These are phyloP conservation scores for Sula dactylatra DNA, from an alignment of 2,113 vertebrate species.

Conservation along the genomic window DNA sequence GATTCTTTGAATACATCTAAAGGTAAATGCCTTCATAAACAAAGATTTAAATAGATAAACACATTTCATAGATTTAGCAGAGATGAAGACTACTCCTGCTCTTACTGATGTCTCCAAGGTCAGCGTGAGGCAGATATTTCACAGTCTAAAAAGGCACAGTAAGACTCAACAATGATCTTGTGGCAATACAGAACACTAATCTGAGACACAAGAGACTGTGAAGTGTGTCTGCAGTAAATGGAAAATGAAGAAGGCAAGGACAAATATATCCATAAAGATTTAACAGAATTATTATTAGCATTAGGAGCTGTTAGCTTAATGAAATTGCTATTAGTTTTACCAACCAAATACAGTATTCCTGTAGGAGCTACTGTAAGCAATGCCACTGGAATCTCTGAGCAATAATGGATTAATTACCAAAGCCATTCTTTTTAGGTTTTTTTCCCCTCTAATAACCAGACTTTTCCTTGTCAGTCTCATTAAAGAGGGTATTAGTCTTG, in stretches of 20 bases:
- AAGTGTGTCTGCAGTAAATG: background rate
- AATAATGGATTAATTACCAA: background rate
- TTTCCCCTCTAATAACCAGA: background rate
- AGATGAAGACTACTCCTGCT: background rate
- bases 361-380: background rate
- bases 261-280: background rate
- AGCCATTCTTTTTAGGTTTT: background rate
- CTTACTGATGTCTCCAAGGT: background rate
- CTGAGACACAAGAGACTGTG: background rate
- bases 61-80: background rate
- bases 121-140: background rate
- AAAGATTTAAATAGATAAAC: background rate
- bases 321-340: conserved; percentile 1
- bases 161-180: background rate
- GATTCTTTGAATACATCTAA: background rate
- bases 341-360: background rate
- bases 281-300: background rate
- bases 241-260: background rate
- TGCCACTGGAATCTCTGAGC: background rate
- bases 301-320: conserved; percentile 7
- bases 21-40: background rate
- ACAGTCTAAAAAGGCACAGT: background rate
- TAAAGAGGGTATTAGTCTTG: background rate
- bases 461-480: background rate
- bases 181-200: background rate